Base-by-base conservation (phyloP, 2,888 invertebrate genomes). In the Troides aeacus region DNA sequence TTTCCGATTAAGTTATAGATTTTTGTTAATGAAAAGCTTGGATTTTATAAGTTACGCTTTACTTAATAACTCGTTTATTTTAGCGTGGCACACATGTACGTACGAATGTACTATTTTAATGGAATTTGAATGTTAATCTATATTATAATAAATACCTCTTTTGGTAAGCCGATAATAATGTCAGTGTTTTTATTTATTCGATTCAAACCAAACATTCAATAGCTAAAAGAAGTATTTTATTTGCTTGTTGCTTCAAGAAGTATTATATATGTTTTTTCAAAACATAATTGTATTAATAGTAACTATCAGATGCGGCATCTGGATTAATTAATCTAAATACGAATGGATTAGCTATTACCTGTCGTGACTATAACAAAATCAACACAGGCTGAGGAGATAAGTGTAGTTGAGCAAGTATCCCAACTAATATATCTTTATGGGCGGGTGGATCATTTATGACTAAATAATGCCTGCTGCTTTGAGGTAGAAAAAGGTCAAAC, bases 111-210 rank as follows among this genome's bases (percentile, higher is more conserved):
- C 88, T 87, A 88, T 85, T 86, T 86, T 90, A 91, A 86, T 87
- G 90, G 90, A 90, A 90, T 90, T 90, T 91, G 90, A 92, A 90
- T 90, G 92, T 92, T 92, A 91, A 89, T 89, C 90, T 88, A 86
- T 86, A 86, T 85, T 85, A 86, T 80, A 86, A 88, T 88, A 88
- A 89, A 92, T 90, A 92, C 92, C 91, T 91, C 88, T 90, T 91
- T 91, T 92, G 92, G 92, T 91, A 91, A 90, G 77, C 87, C 82
- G 84, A 84, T 88, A 89, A 82, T 80, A 78, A 81, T 70, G 69
- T 18, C 15, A 15, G 50, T 66, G 76, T 73, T 73, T 73, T 70
- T 58, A 67, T 72, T 71, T 42, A 64, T 42, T 36, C 7, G 58
- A 58, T 24, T 24, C 7, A 57, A 62, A 36, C 36, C 21, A 57